A percentile compares a stretch with the other conserved stretches of the same genome.
phyloP scores from a whole-genome alignment of 2,113 vertebrate species.

The Noturus placidus region DNA sequence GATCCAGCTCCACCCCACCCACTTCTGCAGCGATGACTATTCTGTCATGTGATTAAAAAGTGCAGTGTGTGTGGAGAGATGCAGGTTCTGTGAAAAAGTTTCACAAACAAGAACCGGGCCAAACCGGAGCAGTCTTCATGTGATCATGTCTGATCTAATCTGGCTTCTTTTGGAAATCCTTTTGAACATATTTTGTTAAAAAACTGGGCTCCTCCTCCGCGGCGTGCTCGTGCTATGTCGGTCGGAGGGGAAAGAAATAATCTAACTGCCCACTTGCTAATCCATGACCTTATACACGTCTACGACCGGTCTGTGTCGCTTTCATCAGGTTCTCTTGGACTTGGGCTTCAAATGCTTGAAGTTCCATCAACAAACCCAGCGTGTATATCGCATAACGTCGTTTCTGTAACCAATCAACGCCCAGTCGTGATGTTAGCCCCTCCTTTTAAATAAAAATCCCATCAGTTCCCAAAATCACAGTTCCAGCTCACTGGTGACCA shows the following conservation, averaged over 20 bases:
- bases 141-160: too few relatives aligned
- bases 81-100: background rate
- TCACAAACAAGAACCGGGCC: background rate
- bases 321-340: background rate
- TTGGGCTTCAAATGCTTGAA: background rate
- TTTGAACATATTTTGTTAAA: too few relatives aligned
- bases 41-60: background rate
- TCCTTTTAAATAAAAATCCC: background rate
- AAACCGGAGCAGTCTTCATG: background rate
- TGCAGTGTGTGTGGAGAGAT: too few relatives aligned
- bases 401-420: background rate
- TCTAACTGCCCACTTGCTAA: background rate
- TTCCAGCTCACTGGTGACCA: background rate
- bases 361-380: background rate
- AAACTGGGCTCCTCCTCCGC: too few relatives aligned
- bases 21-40: background rate
- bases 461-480: background rate
- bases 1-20: too few relatives aligned
- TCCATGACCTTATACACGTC: background rate
- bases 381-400: too few relatives aligned
- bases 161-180: too few relatives aligned
- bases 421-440: background rate
- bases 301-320: background rate
- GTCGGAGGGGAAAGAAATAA: background rate
- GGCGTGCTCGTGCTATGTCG: background rate